Base-by-base conservation (phyloP, 1,140 invertebrate genomes). In the Eumaeus atala region DNA sequence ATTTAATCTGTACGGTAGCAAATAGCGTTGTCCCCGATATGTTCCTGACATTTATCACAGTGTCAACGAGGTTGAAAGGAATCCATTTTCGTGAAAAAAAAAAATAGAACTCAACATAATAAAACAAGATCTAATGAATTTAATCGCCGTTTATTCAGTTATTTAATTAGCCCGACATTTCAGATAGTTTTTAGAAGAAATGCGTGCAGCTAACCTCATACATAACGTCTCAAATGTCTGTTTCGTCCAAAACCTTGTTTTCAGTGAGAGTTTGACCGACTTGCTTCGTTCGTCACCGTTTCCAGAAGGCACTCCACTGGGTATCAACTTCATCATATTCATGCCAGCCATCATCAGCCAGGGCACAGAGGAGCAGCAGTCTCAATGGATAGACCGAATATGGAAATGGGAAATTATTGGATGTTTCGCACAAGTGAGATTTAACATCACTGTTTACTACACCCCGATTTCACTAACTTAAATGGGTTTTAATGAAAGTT, bases 301-400 rank as follows among this genome's bases (percentile, higher is more conserved):
- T 0, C 91, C 92, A 62, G 94, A 96, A 80, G 95, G 95, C 1
- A 95, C 94, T 70, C 94, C 95, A 0, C 73, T 97, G 6, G 87
- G 90, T 1, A 74, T 97, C 0, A 96, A 98, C 75, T 95, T 93
- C 84, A 92, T 95, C 0, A 97, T 98, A 96, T 98, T 98, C 73
- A 90, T 97, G 50, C 95, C 96, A 1, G 91, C 95, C 0, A 88
- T 98, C 50, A 91, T 97, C 88, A 94, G 93, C 16, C 94, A 97
- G 78, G 95, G 91, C 3, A 95, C 91, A 1, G 87, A 93, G 47
- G 93, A 97, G 55, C 97, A 98, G 80, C 93, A 95, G 75, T 90
- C 89, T 16, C 87, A 93, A 67, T 98, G 96, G 96, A 88, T 98
- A 36, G 87, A 90, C 3, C 90, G 90, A 70, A 94, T 95, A 12